phyloP scores from a whole-genome alignment of 2,888 invertebrate genomes.

The Eremobia ochroleuca region DNA sequence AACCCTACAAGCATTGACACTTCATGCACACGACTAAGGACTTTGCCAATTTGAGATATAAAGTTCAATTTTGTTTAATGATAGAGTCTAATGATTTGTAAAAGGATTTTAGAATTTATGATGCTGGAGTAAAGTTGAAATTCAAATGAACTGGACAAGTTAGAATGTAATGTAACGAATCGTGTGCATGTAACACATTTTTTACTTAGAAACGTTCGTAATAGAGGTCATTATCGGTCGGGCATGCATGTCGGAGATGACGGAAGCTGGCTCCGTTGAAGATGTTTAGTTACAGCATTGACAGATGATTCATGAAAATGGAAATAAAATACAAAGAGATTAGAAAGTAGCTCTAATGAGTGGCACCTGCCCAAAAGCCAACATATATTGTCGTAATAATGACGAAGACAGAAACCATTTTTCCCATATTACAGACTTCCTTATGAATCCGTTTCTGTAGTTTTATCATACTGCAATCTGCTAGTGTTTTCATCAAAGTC shows the following conservation, averaged over 20 bases:
- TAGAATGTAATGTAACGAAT: constrained; percentile 61
- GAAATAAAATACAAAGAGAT: constrained; percentile 24
- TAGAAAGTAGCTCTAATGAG: constrained; percentile 29
- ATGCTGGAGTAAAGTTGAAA: constrained; percentile 44
- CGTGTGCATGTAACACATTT: constrained; percentile 66
- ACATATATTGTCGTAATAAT: neutral
- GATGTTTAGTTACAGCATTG: constrained; percentile 42
- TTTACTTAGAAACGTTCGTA: constrained; percentile 67
- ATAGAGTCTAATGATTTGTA: neutral
- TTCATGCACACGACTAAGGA: constrained; percentile 19
- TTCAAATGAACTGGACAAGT: constrained; percentile 50
- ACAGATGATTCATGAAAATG: constrained; percentile 37
- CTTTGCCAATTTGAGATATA: neutral
- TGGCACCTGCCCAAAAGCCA: neutral
- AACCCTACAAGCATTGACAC: constrained; percentile 3
- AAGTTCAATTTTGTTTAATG: constrained; percentile 31
- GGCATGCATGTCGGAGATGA: constrained; percentile 56
- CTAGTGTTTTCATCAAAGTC: neutral
- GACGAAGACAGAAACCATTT: neutral
- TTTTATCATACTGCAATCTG: neutral
- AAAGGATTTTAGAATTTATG: constrained; percentile 43
- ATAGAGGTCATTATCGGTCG: constrained; percentile 73
- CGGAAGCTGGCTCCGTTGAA: constrained; percentile 49
- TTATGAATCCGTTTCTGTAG: neutral
- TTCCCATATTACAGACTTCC: neutral